Base-by-base conservation (phyloP, 1,140 invertebrate genomes). In the Heterodera schachtii region DNA sequence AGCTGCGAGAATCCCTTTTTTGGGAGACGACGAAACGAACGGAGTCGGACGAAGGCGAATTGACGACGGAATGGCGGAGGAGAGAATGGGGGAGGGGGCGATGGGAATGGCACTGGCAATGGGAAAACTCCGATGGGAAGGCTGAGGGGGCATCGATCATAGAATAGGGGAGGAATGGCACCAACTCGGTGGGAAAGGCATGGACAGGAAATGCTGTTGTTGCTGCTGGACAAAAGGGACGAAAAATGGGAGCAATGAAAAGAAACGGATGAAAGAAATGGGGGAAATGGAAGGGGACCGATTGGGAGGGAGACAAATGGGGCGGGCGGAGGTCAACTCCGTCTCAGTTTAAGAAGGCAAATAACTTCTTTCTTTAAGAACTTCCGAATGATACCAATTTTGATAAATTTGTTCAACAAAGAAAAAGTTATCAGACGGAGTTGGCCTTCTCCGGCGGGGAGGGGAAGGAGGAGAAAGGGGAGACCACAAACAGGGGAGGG, bases 71-170 rank as follows among this genome's bases (percentile, higher is more conserved):
- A 31, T 31, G 31, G 31, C 31, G 31, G 31, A 31, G 1, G 31
- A 31, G 31, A 31, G 31, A 31, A 31, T 52, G 52, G 1, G 57
- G 11, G 5, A 64, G 16, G 13, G 57, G 16, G 11, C 57, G 19
- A 4, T 19, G 57, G 57, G 4, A 19, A 64, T 64, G 57, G 57
- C 57, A 64, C 57, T 64, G 57, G 16, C 19, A 64, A 64, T 64
- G 57, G 11, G 19, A 52, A 31, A 31, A 52, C 52, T 52, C 52
- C 16, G 57, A 64, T 5, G 57, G 57, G 16, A 13, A 19, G 69
- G 6, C 21, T 7, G 41, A 7, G 69, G 69, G 9, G 69, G 69
- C 69, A 71, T 71, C 69, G 69, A 41, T 71, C 69, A 71, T 71
- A 71, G 69, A 71, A 41, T 5, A 31, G 19, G 9, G 31, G 31